These are phyloP conservation scores for Ceratothoa steindachneri DNA, from an alignment of 2,888 invertebrate species.

Conservation along the genomic window DNA sequence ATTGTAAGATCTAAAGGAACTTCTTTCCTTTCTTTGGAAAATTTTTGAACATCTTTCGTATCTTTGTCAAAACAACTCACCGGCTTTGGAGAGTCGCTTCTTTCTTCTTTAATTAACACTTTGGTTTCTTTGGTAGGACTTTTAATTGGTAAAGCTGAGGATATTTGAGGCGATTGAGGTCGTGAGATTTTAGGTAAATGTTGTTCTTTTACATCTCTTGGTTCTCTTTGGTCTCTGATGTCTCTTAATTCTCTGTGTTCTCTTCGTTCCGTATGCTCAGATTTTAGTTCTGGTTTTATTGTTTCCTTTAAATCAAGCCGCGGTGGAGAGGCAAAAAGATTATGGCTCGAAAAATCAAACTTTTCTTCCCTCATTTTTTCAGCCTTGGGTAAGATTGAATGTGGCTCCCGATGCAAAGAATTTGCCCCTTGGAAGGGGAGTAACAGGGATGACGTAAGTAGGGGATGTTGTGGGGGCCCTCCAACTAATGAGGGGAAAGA, in stretches of 20 bases:
- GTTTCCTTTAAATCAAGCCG: background rate
- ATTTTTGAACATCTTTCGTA: background rate
- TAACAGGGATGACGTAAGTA: slow-evolving; percentile 45
- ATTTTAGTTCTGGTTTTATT: background rate
- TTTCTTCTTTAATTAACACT: background rate
- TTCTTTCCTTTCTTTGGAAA: background rate
- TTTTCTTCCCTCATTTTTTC: slow-evolving; percentile 16
- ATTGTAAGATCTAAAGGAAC: slow-evolving; percentile 18
- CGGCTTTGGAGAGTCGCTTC: background rate
- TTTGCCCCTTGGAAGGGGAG: slow-evolving; percentile 38
- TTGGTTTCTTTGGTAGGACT: background rate
- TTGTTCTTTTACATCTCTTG: background rate
- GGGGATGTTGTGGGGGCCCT: slow-evolving; percentile 39
- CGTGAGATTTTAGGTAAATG: background rate
- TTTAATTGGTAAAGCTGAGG: background rate
- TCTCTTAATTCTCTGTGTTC: background rate
- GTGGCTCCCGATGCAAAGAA: background rate
- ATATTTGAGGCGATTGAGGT: background rate
- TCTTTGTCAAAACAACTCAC: background rate
- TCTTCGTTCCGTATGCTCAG: background rate
- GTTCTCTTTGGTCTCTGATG: background rate
- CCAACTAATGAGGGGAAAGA: slow-evolving; percentile 42
- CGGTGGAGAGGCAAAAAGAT: background rate
- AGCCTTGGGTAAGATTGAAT: background rate
- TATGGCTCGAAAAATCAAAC: background rate